Evolutionary conservation across 1,140 invertebrate species (phyloP), one percentile per base, ranked within the genome.

Genomic region (Rhyacophila brunnea): DNA sequence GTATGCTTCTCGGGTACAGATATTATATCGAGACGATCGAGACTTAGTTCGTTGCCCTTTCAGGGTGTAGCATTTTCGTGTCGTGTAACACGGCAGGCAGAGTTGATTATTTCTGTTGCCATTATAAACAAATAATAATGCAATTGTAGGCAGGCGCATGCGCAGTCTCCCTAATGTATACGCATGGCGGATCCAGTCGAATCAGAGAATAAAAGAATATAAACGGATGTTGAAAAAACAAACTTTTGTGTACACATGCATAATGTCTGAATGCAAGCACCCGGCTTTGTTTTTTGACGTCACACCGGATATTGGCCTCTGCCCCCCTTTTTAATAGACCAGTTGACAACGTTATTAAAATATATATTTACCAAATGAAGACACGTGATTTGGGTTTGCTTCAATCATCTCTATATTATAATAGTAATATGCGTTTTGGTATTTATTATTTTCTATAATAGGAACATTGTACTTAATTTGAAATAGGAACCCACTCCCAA

Each of bases 141-240:
- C 43, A 46, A 59, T 60, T 53, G 51, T 60, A 17, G 51, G 20
- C 13, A 20, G 38, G 20, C 6, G 10, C 11, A 45, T 13, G 51
- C 23, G 51, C 11, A 17, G 11, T 15, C 38, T 40, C 3, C n/a
- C 35, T 15, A 38, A 20, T 38, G 23, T 14, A 28, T 17, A 40
- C 38, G 15, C 20, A 28, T 19, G 11, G 32, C 28, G 40, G 23
- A 49, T 44, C 36, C 48, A 45, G 51, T 32, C 46, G 50, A 34
- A 60, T 54, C 32, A 51, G 51, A 54, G 51, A 46, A 61, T 55
- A 60, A 60, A 60, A 55, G 52, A 61, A 57, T 36, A 57, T 38
- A 57, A 60, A 56, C 59, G 59, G 59, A 61, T 61, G 59, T 61
- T 56, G 59, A 48, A 50, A 61, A 50, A 61, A 61, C 35, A 61